Conservation (phyloP, 1,140 invertebrate species). For the Pogonus chalceus region DNA sequence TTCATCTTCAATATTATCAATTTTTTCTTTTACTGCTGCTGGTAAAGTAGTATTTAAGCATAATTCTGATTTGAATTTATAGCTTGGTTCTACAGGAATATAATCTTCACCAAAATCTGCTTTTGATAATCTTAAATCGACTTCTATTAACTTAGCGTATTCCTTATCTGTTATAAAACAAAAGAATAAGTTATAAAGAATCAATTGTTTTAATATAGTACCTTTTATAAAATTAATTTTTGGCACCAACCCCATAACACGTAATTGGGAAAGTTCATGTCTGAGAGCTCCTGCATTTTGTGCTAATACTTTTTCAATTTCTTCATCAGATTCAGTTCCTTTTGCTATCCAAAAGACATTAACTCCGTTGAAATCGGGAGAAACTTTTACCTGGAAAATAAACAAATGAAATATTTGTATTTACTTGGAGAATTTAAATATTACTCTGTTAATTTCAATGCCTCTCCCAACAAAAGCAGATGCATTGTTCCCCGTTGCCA, state of each 20-base stretch:
- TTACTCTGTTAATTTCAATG: conserved; percentile 55
- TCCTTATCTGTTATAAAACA: conserved; percentile 41
- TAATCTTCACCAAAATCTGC: conserved; percentile 54
- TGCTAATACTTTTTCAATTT: conserved; percentile 44
- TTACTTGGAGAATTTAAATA: conserved; percentile 9
- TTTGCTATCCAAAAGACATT: conserved; percentile 59
- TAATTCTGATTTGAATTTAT: conserved; percentile 37
- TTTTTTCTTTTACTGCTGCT: conserved; percentile 33
- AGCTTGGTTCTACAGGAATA: conserved; percentile 35
- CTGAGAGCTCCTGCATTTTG: conserved; percentile 44
- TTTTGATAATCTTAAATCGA: conserved; percentile 44
- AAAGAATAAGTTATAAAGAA: neutral
- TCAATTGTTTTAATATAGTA: conserved; percentile 20
- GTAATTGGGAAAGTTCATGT: conserved; percentile 55
- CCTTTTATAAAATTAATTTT: conserved; percentile 58
- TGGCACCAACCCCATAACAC: conserved; percentile 60
- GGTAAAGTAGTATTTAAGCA: conserved; percentile 29
- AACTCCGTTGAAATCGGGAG: conserved; percentile 49
- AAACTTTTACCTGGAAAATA: conserved; percentile 45
- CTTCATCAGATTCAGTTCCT: conserved; percentile 34
- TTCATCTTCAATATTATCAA: conserved; percentile 36
- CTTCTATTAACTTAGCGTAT: conserved; percentile 36
- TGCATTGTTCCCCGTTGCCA: conserved; percentile 55
- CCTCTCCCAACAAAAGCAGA: conserved; percentile 46
- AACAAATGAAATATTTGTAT: conserved; percentile 17